Evolutionary conservation across 2,797 vertebrate genomes (phyloP).

Genomic region (Esox lucius): DNA sequence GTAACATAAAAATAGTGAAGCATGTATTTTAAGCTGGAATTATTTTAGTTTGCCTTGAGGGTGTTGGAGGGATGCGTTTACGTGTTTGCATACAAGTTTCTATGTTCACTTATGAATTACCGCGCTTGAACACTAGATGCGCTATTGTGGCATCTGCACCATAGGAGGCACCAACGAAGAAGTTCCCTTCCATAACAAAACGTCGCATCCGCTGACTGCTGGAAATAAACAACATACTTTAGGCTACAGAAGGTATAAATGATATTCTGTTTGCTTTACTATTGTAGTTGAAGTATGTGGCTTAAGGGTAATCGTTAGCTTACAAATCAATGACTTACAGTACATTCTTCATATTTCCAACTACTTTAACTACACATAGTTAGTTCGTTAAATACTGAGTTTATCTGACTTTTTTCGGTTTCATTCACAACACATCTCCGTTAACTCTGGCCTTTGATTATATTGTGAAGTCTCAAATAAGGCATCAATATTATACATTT

Average conservation of each 20-base stretch:
- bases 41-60: not conserved
- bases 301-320: no score
- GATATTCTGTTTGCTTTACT: no score
- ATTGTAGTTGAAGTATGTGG: no score
- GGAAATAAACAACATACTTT: constrained; percentile 3
- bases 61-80: not conserved
- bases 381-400: no score
- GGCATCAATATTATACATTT: no score
- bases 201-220: constrained; percentile 53
- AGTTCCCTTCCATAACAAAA: constrained; percentile 47
- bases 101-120: not conserved
- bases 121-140: not conserved
- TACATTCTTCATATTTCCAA: no score
- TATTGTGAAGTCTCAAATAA: no score
- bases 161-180: not conserved
- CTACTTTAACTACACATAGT: no score
- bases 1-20: not conserved
- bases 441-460: no score
- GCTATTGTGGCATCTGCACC: not conserved
- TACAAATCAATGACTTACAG: no score
- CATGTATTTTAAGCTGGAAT: not conserved
- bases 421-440: no score
- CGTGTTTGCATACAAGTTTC: not conserved
- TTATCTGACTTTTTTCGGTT: no score
- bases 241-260: not conserved